These are phyloP conservation scores for Aricia artaxerxes DNA, from an alignment of 2,888 invertebrate genomes.

Conservation along the genomic window DNA sequence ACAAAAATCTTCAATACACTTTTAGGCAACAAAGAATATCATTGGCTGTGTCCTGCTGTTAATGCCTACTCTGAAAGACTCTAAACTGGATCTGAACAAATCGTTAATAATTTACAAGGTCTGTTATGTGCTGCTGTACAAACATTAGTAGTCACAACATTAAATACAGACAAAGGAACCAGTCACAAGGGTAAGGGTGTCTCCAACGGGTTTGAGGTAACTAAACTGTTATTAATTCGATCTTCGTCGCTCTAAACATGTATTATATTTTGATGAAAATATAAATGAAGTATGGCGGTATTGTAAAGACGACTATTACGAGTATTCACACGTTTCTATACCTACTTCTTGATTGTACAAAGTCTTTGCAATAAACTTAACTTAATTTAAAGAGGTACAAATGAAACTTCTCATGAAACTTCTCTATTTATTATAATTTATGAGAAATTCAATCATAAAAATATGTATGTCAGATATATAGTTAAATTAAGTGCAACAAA, in stretches of 20 bases:
- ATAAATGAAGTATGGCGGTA: background rate
- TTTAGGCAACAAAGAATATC: background rate
- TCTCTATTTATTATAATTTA: too few species aligned
- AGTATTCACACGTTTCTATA: too few species aligned
- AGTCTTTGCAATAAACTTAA: too few species aligned
- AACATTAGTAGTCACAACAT: conserved; percentile 22
- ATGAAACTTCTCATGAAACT: too few species aligned
- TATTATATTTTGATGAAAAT: background rate
- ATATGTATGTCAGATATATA: too few species aligned
- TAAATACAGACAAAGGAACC: conserved; percentile 58
- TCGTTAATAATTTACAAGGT: conserved; percentile 3
- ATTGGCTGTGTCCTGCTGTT: background rate
- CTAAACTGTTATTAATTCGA: conserved; percentile 22
- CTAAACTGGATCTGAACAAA: conserved; percentile 7
- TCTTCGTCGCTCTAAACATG: background rate
- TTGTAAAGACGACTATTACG: background rate
- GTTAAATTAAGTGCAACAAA: too few species aligned
- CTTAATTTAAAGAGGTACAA: too few species aligned
- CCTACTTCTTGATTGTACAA: too few species aligned
- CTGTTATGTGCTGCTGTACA: conserved; percentile 1
- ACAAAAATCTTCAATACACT: background rate
- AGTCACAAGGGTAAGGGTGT: conserved; percentile 49
- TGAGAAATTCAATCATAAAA: too few species aligned
- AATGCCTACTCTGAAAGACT: background rate
- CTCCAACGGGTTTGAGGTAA: background rate